Percentiles rank a stretch among this genome's conserved stretches.
Conservation (phyloP, 92 coral and sea anemone species). For the Bergia puertoricense region DNA sequence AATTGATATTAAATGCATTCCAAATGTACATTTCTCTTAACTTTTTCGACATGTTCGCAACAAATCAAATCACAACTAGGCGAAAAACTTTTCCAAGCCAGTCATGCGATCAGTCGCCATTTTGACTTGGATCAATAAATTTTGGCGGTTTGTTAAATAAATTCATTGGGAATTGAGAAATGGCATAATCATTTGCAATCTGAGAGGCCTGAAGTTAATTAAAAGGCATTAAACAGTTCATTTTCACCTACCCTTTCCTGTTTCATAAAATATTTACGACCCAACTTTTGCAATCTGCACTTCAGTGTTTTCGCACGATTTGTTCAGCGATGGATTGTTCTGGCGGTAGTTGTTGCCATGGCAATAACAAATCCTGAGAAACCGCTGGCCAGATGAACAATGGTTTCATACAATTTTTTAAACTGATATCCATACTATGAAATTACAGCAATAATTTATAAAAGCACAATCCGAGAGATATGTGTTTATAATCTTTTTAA, state of each 20-base stretch:
- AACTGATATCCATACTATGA: too few relatives aligned
- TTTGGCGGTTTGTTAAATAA: neutral
- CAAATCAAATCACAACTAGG: neutral
- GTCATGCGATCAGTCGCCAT: neutral
- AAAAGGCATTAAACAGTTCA: slow-evolving; percentile 25
- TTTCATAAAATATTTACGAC: slow-evolving; percentile 59
- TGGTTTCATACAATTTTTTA: too few relatives aligned
- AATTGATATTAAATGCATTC: neutral
- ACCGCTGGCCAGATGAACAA: slow-evolving; percentile 46
- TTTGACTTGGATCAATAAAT: neutral
- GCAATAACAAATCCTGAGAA: slow-evolving; percentile 36
- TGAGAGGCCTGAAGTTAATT: neutral
- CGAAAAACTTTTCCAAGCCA: neutral
- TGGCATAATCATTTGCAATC: neutral
- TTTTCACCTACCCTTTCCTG: slow-evolving; percentile 60
- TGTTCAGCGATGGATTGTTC: slow-evolving; percentile 40
- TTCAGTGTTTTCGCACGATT: slow-evolving; percentile 4
- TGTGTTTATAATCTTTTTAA: too few relatives aligned
- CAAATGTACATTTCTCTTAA: neutral
- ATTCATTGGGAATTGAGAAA: neutral
- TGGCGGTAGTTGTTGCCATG: slow-evolving; percentile 55
- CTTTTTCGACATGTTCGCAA: too few relatives aligned
- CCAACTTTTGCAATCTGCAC: neutral
- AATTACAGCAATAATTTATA: too few relatives aligned
- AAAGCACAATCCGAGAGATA: too few relatives aligned